Evolutionary conservation across 2,113 vertebrate genomes (phyloP), one percentile per base, ranked within the genome.

Genomic region (Cisticola juncidis): DNA sequence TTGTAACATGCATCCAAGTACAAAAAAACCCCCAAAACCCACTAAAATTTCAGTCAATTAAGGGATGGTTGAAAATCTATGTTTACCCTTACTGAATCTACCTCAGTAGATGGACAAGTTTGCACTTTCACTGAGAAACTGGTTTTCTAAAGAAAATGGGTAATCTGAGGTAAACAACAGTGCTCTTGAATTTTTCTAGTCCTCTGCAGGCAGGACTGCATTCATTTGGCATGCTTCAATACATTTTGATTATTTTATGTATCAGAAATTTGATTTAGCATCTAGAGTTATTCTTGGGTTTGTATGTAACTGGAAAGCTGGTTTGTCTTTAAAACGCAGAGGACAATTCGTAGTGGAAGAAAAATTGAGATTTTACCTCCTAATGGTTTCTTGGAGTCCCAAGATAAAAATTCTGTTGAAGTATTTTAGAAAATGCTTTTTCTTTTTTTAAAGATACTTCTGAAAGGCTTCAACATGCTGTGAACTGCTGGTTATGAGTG

Each of bases 381-480:
- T 50, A 56, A 74, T 76, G 51, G 40, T 86, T 81, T 78, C 44
- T 90, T 28, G 2, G 28, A 64, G 11, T 82, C n/a, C 9, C 19
- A 57, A 58, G 54, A 83, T 73, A 92, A 90, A 89, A 92, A 72
- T 84, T 78, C 57, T 56, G 20, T 66, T 53, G 5, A 62, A 81
- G 62, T 70, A 70, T 83, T 92, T 90, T 58, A 66, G 38, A 77
- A 91, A 92, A 61, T 64, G 28, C 23, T 77, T 62, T 50, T 44
- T 40, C 14, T 42, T 61, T 68, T 62, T 81, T 79, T n/a, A 9
- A 70, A 95, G 60, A 65, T 82, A 28, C 8, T 87, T 86, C 23
- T 87, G 45, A 92, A 92, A 93, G 58, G 6, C 62, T 93, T 86
- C 60, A 73, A 70, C 89, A 77, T 95, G 66, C 54, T 78, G 68